Evolutionary conservation across 2,113 vertebrate genomes (phyloP), one percentile per base, ranked within the genome.

Genomic region (Cavia porcellus): DNA sequence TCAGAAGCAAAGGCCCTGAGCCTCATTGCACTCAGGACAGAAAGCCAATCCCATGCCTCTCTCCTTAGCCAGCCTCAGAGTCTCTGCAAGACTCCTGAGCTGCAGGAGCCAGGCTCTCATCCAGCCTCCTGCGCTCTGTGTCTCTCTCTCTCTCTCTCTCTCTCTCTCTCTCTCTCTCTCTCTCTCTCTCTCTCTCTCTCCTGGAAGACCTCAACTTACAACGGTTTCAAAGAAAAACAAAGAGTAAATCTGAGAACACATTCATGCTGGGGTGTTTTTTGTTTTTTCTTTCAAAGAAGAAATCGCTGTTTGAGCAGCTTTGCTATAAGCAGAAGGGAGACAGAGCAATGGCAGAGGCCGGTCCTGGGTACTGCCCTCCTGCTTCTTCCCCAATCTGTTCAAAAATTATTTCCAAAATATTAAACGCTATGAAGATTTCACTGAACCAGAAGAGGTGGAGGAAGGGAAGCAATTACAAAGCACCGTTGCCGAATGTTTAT

Each of bases 381-480:
- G 97, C 98, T 96, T 98, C 94, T 96, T 89, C 88, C 55, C 96
- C 98, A 98, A 98, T 98, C 98, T 98, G 98, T 85, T 98, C 94
- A 11, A 89, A 97, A 91, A 90, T 97, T 85, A 97, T 96, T 97
- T 98, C 97, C 98, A 98, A 98, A 98, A 96, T 98, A 97, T 92
- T 97, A 96, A 96, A 97, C 15, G 75, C 93, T 95, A 90, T 92
- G 61, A 79, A 32, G 45, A 50, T 96, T 95, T 97, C 92, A 64
- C 50, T 50, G 72, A 92, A 88, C 38, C n/a, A 2, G 93, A 74
- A 95, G 52, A 45, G 81, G 47, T 77, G 42, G 47, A 75, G 75
- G 66, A 92, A 74, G 94, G 68, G 72, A 97, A 72, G 82, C 19
- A 25, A 82, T 35, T 96, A 95, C n/a, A 32, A 95, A 95, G 96